Evolutionary conservation across 2,113 vertebrate genomes (phyloP).

Genomic region (Pteruthius melanotis): DNA sequence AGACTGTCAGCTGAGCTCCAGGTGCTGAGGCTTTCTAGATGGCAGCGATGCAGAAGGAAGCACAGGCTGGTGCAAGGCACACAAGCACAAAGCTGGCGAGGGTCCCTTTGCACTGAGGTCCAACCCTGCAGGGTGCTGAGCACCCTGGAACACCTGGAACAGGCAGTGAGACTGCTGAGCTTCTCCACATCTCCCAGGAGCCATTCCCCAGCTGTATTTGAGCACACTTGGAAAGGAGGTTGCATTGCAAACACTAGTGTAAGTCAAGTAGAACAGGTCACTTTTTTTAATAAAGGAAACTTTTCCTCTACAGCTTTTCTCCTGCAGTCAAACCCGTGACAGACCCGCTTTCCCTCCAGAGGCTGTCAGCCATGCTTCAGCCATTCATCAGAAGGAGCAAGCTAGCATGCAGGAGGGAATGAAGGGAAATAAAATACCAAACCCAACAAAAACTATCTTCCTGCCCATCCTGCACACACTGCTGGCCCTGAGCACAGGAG

Average conservation of each 20-base stretch:
- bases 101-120: background rate
- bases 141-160: background rate
- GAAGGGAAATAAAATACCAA: background rate
- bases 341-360: background rate
- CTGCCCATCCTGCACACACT: background rate
- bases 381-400: background rate
- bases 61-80: background rate
- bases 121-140: background rate
- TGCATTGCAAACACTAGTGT: background rate
- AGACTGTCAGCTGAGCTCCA: slow-evolving; percentile 42
- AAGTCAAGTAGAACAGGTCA: background rate
- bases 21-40: slow-evolving; percentile 14
- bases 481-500: fast-evolving
- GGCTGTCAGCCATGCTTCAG: background rate
- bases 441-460: background rate
- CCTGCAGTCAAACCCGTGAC: background rate
- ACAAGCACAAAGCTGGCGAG: background rate
- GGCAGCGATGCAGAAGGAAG: background rate
- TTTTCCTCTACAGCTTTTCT: background rate
- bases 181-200: background rate
- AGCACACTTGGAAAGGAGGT: background rate
- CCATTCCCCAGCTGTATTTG: background rate
- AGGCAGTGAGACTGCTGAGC: background rate
- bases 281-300: background rate
- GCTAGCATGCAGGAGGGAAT: background rate